Evolutionary conservation across 2,888 invertebrate species (phyloP).

Genomic region (Chalcis sispes): DNA sequence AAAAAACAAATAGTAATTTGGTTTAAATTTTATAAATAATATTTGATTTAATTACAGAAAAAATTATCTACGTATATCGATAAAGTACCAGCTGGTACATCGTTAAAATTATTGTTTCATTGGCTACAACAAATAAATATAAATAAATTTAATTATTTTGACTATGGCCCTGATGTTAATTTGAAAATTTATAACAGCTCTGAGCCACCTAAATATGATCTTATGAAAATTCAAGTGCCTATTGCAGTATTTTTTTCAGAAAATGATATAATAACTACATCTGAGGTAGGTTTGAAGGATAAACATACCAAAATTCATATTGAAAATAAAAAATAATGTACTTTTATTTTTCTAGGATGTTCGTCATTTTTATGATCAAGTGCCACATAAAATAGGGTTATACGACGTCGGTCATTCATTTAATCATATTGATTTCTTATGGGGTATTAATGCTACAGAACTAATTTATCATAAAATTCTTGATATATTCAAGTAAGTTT

Average conservation of each 20-base stretch:
- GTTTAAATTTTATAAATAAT: neutral
- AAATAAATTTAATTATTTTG: conserved; percentile 82
- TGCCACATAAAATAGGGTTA: conserved; percentile 78
- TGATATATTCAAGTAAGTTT: conserved; percentile 69
- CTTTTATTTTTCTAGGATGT: conserved; percentile 78
- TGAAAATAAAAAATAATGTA: no score
- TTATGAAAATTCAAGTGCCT: conserved; percentile 81
- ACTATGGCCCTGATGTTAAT: conserved; percentile 82
- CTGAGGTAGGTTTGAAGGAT: conserved; percentile 72
- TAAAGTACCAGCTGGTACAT: conserved; percentile 85
- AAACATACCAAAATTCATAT: neutral
- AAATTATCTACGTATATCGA: conserved; percentile 81
- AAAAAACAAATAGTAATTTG: no score
- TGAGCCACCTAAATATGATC: conserved; percentile 81
- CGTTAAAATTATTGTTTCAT: conserved; percentile 84
- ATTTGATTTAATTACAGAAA: neutral
- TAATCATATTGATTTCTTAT: conserved; percentile 86
- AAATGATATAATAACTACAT: conserved; percentile 85
- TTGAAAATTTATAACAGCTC: conserved; percentile 78
- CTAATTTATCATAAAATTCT: conserved; percentile 80
- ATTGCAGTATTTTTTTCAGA: conserved; percentile 82
- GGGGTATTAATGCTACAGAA: conserved; percentile 80
- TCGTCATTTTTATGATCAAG: conserved; percentile 77
- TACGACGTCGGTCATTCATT: conserved; percentile 80
- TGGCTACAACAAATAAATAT: conserved; percentile 81